Evolutionary conservation across 2,797 vertebrate species (phyloP).

Genomic region (Paedocypris micromegethes): DNA sequence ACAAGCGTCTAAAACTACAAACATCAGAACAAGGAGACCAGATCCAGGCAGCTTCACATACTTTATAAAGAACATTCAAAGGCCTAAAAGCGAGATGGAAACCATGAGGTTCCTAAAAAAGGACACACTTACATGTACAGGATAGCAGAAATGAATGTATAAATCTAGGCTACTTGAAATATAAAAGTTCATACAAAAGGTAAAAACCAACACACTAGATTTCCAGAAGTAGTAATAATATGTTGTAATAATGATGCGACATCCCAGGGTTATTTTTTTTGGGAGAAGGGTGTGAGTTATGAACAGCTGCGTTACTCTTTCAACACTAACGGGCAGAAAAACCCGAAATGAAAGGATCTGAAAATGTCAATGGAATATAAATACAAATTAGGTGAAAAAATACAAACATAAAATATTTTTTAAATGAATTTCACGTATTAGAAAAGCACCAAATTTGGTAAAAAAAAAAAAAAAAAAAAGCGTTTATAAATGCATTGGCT

Average conservation of each 20-base stretch:
- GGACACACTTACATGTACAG: background rate
- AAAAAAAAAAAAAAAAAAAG: too few relatives aligned
- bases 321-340: conserved; percentile 4
- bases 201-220: conserved; percentile 31
- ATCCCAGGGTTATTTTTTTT: conserved; percentile 7
- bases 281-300: background rate
- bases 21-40: background rate
- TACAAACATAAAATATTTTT: too few relatives aligned
- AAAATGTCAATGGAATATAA: too few relatives aligned
- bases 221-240: conserved; percentile 28
- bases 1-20: conserved; percentile 2
- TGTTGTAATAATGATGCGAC: conserved; percentile 22
- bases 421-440: too few relatives aligned
- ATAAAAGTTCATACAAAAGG: conserved; percentile 40
- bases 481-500: too few relatives aligned
- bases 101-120: background rate
- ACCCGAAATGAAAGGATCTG: too few relatives aligned
- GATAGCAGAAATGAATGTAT: conserved; percentile 33
- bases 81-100: conserved; percentile 11
- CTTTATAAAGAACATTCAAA: conserved; percentile 20
- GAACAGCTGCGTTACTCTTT: background rate
- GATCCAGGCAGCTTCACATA: background rate
- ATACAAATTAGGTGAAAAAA: too few relatives aligned
- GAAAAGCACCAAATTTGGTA: too few relatives aligned
- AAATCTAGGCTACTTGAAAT: conserved; percentile 24